Evolutionary conservation across 1,140 invertebrate species (phyloP).

Genomic region (Pectinophora gossypiella): DNA sequence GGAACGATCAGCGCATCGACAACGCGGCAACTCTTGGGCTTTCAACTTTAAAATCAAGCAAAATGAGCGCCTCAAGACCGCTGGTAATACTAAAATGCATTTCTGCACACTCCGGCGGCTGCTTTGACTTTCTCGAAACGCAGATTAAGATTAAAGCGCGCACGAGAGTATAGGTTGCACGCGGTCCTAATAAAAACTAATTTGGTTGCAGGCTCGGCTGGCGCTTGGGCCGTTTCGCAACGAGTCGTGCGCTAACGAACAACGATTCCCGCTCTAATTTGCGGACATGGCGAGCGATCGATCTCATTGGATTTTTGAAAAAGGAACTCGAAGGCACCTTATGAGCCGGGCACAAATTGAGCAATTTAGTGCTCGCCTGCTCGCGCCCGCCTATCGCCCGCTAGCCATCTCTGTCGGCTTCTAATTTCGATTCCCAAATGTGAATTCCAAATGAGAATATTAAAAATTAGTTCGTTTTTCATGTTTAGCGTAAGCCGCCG

Average conservation of each 20-base stretch:
- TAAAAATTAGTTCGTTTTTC: slow-evolving; percentile 37
- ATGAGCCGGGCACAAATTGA: slow-evolving; percentile 66
- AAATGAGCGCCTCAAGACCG: slow-evolving; percentile 45
- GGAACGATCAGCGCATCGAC: slow-evolving; percentile 12
- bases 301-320: slow-evolving; percentile 72
- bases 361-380: slow-evolving; percentile 56
- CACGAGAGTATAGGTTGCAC: not conserved
- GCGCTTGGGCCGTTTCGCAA: slow-evolving; percentile 25
- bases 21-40: slow-evolving; percentile 8
- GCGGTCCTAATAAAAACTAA: not conserved
- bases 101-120: slow-evolving; percentile 44
- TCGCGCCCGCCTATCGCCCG: slow-evolving; percentile 29
- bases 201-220: not conserved
- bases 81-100: slow-evolving; percentile 59
- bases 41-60: slow-evolving; percentile 35
- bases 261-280: slow-evolving; percentile 71
- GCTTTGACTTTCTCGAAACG: slow-evolving; percentile 42
- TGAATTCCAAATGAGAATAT: slow-evolving; percentile 47
- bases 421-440: slow-evolving; percentile 44
- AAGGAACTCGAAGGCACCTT: slow-evolving; percentile 58
- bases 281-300: slow-evolving; percentile 69
- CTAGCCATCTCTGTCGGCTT: slow-evolving; percentile 28
- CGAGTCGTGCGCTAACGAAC: slow-evolving; percentile 47
- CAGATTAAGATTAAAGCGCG: slow-evolving; percentile 39
- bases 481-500: slow-evolving; percentile 21